Base-by-base conservation (phyloP, 2,888 invertebrate genomes). In the Parnassius orleans region DNA sequence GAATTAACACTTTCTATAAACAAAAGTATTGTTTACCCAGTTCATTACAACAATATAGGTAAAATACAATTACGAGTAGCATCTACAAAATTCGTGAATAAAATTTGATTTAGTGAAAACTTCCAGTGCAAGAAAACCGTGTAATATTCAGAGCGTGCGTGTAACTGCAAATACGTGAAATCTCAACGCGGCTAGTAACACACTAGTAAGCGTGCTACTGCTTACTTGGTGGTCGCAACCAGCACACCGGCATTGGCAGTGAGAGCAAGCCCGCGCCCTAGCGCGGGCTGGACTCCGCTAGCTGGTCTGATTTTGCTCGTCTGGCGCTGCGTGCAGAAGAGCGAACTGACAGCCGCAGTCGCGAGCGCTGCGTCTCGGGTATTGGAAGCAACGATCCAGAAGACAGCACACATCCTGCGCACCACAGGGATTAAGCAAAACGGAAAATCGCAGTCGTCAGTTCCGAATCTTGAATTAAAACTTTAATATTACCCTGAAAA, bases 281-380 rank as follows among this genome's bases (percentile, higher is more conserved):
- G 75, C 88, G 86, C 90, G 90, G 89, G 90, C 90, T 56, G 84
- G 86, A 73, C 83, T 86, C 86, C 88, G 90, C 90, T 91, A 94
- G 93, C 93, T 93, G 93, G 80, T 92, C 80, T 85, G 85, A 73
- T 74, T 79, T 73, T 81, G 81, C 64, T 92, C 93, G 87, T 94
- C 94, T 82, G 95, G 95, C 76, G 94, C 97, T 83, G 96, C 95
- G 92, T 97, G 97, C 82, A 97, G 94, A 82, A 97, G 93, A 79
- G 96, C 96, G 92, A 97, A 97, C 91, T 97, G 96, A 93, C 97
- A 97, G 91, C 96, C 96, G 87, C 97, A 97, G 89, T 97, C 97
- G 84, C 96, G 95, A 73, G 95, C 93, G 85, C 94, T 93, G 84
- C 95, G 94, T 78, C 95, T 93, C 73, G 95, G 95, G 89, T 95